Conservation (phyloP, 2,113 vertebrate genomes). For the Sorex fumeus region DNA sequence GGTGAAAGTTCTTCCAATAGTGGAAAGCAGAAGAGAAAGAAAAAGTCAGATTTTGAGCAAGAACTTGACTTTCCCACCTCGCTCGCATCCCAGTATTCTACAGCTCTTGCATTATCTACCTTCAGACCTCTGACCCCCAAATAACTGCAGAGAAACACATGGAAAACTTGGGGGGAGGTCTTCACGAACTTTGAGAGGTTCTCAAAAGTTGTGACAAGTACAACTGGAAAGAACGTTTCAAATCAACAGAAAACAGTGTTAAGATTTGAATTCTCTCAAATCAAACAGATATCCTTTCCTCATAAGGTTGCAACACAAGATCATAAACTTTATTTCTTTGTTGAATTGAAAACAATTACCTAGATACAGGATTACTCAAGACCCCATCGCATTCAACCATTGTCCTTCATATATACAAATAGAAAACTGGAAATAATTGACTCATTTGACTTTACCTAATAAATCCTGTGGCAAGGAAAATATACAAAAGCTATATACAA, state of each 20-base stretch:
- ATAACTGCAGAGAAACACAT: not conserved
- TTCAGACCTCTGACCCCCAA: not conserved
- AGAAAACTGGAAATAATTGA: conserved; percentile 43
- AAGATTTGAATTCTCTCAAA: conserved; percentile 20
- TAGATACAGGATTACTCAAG: not conserved
- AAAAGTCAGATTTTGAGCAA: conserved; percentile 17
- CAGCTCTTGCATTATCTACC: not conserved
- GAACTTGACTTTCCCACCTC: conserved; percentile 15
- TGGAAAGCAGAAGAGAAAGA: not conserved
- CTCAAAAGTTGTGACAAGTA: conserved; percentile 7
- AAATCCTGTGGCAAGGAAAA: conserved; percentile 23
- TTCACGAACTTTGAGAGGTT: not conserved
- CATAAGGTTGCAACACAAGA: not conserved
- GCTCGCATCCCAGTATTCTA: conserved; percentile 7
- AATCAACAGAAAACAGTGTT: conserved; percentile 22
- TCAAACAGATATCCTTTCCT: conserved; percentile 22
- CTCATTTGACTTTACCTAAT: conserved; percentile 24
- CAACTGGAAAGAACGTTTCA: not conserved
- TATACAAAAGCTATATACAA: not conserved
- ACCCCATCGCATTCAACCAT: not conserved
- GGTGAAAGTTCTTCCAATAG: conserved; percentile 12
- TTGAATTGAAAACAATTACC: conserved; percentile 23
- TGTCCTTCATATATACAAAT: conserved; percentile 6
- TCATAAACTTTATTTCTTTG: conserved; percentile 40
- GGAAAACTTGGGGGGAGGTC: not conserved